A percentile compares a stretch with the other conserved stretches of the same genome.
These are phyloP conservation scores for Gobio occitaniae DNA, from an alignment of 2,797 vertebrate species.

Conservation along the genomic window DNA sequence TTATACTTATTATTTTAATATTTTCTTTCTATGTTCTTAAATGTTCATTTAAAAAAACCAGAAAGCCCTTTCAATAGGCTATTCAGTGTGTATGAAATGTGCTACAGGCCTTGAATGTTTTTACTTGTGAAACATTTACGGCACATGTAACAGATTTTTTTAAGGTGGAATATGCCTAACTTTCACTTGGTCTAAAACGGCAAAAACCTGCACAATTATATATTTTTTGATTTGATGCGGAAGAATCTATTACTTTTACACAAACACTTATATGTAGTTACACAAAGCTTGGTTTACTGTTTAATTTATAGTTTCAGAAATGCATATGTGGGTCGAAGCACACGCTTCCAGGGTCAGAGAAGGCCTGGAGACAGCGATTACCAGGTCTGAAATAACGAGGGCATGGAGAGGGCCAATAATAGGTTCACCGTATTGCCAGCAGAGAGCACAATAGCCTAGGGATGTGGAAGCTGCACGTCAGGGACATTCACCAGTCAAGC, in stretches of 20 bases:
- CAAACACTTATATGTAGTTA: not conserved
- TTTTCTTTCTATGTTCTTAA: too few relatives aligned
- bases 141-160: too few relatives aligned
- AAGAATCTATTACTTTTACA: not conserved
- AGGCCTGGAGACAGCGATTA: not conserved
- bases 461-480: slow-evolving; percentile 2
- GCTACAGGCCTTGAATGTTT: too few relatives aligned
- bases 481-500: slow-evolving; percentile 3
- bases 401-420: not conserved
- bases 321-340: not conserved
- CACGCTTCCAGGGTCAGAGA: not conserved
- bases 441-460: not conserved
- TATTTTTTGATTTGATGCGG: not conserved
- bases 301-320: not conserved
- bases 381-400: not conserved
- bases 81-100: too few relatives aligned
- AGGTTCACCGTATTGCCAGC: not conserved
- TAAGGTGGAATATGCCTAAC: not conserved
- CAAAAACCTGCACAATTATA: not conserved
- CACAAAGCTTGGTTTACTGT: not conserved
- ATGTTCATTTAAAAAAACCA: too few relatives aligned
- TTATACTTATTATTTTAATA: too few relatives aligned
- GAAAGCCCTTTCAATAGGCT: too few relatives aligned
- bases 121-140: too few relatives aligned
- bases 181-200: not conserved